phyloP scores from a whole-genome alignment of 2,888 invertebrate species.

The Diloba caeruleocephala region DNA sequence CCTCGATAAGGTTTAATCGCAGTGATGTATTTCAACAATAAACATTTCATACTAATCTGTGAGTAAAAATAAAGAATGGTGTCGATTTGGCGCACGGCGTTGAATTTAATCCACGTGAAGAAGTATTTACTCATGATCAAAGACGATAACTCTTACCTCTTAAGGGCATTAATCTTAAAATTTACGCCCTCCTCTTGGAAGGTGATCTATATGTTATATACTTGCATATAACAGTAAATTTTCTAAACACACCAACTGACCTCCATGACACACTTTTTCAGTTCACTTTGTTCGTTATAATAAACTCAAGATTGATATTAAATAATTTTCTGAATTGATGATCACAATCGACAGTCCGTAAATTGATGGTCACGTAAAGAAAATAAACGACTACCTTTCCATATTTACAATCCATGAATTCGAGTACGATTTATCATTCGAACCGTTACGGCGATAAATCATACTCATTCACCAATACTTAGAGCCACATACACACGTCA shows the following conservation, averaged over 20 bases:
- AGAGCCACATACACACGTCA: constrained; percentile 70
- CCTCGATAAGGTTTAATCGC: constrained; percentile 48
- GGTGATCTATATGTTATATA: too few species aligned
- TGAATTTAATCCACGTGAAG: constrained; percentile 31
- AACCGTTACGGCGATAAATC: constrained; percentile 79
- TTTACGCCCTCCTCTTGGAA: too few species aligned
- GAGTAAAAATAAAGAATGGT: constrained; percentile 35
- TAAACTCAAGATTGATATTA: constrained; percentile 52
- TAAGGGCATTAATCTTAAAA: constrained; percentile 19
- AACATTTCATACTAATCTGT: constrained; percentile 44
- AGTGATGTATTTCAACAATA: constrained; percentile 49
- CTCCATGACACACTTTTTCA: constrained; percentile 40
- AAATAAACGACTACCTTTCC: constrained; percentile 74
- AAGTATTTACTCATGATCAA: constrained; percentile 30
- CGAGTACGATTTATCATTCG: constrained; percentile 80
- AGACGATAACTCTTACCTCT: constrained; percentile 33
- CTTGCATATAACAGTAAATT: constrained; percentile 19
- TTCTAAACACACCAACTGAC: constrained; percentile 25
- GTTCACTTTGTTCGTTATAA: constrained; percentile 55
- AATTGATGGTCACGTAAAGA: constrained; percentile 70
- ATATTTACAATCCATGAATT: constrained; percentile 77
- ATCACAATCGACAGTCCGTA: constrained; percentile 56
- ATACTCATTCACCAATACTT: constrained; percentile 75
- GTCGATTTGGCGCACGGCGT: constrained; percentile 29
- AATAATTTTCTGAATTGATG: constrained; percentile 55